phyloP scores from a whole-genome alignment of 2,113 vertebrate species.

The Lepisosteus osseus region DNA sequence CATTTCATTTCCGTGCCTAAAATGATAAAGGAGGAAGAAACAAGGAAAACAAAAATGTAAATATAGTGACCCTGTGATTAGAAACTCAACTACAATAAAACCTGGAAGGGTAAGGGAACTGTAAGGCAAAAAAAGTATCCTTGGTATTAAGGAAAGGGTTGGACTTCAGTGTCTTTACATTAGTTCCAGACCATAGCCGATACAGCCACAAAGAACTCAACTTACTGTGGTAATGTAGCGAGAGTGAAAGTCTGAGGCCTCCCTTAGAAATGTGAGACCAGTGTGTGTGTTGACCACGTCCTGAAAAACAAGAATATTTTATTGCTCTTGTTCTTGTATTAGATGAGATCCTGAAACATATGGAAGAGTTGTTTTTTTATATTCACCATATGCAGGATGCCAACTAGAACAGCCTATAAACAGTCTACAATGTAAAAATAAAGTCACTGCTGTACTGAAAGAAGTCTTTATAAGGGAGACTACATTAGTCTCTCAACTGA shows the following conservation, averaged over 20 bases:
- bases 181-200: too few relatives aligned
- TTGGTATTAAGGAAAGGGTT: too few relatives aligned
- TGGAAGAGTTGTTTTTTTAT: not conserved
- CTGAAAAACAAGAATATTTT: constrained; percentile 54
- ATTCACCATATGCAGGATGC: constrained; percentile 10
- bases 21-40: too few relatives aligned
- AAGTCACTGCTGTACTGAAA: not conserved
- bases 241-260: constrained; percentile 92
- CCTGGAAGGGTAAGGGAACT: too few relatives aligned
- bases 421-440: not conserved
- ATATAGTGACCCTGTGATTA: too few relatives aligned
- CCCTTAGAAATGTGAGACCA: constrained; percentile 87
- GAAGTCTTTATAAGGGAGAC: not conserved
- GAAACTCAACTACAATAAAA: too few relatives aligned
- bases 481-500: not conserved
- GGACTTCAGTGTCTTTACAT: too few relatives aligned
- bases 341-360: too few relatives aligned
- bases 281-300: constrained; percentile 92
- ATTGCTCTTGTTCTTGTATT: not conserved
- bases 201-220: not conserved
- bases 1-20: too few relatives aligned
- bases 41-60: too few relatives aligned
- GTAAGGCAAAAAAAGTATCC: too few relatives aligned
- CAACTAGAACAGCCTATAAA: too few relatives aligned
- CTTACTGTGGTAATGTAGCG: constrained; percentile 96